Percentiles rank a stretch among this genome's conserved stretches.
Evolutionary conservation across 2,113 vertebrate genomes (phyloP).

Genomic region (Sciurus niger): DNA sequence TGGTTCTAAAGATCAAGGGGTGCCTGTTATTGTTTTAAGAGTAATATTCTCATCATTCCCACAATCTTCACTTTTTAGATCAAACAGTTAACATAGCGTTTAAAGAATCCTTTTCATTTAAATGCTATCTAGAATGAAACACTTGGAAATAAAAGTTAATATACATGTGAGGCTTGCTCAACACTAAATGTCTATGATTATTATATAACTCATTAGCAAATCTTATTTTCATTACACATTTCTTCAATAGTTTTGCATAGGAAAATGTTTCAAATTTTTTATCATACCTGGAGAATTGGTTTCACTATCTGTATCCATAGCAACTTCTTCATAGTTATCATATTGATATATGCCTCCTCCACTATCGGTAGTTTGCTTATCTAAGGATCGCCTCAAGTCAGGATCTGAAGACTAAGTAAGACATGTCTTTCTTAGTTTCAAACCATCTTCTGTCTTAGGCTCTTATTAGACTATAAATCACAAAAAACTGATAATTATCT

Average conservation of each 20-base stretch:
- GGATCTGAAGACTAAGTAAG: constrained; percentile 93
- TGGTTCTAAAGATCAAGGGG: neutral
- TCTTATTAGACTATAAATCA: constrained; percentile 35
- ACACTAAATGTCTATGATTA: constrained; percentile 25
- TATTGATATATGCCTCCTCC: constrained; percentile 98
- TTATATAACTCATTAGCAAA: constrained; percentile 61
- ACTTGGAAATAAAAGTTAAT: constrained; percentile 48
- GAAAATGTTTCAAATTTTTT: constrained; percentile 42
- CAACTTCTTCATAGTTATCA: constrained; percentile 99
- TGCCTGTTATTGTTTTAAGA: neutral
- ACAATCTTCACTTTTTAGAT: constrained; percentile 60
- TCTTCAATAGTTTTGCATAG: constrained; percentile 37
- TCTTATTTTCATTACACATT: constrained; percentile 30
- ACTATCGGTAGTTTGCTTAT: constrained; percentile 92
- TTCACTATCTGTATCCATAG: constrained; percentile 99
- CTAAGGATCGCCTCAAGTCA: constrained; percentile 93
- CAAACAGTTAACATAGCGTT: neutral
- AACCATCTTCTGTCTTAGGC: constrained; percentile 40
- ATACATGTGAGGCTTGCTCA: constrained; percentile 38
- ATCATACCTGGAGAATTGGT: constrained; percentile 95
- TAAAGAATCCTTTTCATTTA: constrained; percentile 30
- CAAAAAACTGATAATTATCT: constrained; percentile 56
- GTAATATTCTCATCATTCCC: neutral
- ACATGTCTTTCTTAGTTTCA: constrained; percentile 69
- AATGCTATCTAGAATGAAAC: constrained; percentile 21